Evolutionary conservation across 2,113 vertebrate genomes (phyloP), one percentile per base, ranked within the genome.

Genomic region (Limnothrissa miodon): DNA sequence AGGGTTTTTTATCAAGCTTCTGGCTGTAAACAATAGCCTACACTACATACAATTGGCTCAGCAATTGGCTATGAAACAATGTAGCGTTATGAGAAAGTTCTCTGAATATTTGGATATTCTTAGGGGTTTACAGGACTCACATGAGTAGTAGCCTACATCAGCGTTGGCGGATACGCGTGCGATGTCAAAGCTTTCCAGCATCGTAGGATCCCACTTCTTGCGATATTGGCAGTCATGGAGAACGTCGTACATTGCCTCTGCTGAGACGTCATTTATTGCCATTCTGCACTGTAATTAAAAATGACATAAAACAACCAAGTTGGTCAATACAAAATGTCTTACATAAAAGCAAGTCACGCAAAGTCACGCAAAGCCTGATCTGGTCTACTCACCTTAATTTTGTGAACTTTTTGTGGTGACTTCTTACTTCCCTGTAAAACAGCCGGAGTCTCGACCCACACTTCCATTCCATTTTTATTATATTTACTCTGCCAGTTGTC

Each of bases 121-220:
- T 6, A 42, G 42, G 42, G 6, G 6, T 6, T 42, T 42, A 9
- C 1, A 1, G 29, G 39, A 42, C 94, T 90, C 83, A 96, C 95
- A 94, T 48, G 94, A 92, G 23, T 92, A 95, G 86, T 95, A 96
- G 42, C 95, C 95, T 78, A 95, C 87, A 42, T 95, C 94, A 5
- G 94, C 87, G 0, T 92, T 94, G 7, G 82, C 84, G 3, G 92
- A 90, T 8, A 96, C 84, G 1, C 84, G 88, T 79, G 93, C 93
- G 0, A 96, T 94, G 90, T 95, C 95, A 17, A 39, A 92, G 1
- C 89, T 93, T 39, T 95, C 91, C 5, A 90, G 23, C 93, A 95
- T 89, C 0, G 85, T 85, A 9, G 87, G 74, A 46, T 97, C 95
- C 96, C 94, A 94, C 1, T 83, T 88, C 78, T 84, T 89, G 2